Percentiles rank a stretch among this genome's conserved stretches.
Evolutionary conservation across 2,888 invertebrate genomes (phyloP).

Genomic region (Mellilla xanthometata): DNA sequence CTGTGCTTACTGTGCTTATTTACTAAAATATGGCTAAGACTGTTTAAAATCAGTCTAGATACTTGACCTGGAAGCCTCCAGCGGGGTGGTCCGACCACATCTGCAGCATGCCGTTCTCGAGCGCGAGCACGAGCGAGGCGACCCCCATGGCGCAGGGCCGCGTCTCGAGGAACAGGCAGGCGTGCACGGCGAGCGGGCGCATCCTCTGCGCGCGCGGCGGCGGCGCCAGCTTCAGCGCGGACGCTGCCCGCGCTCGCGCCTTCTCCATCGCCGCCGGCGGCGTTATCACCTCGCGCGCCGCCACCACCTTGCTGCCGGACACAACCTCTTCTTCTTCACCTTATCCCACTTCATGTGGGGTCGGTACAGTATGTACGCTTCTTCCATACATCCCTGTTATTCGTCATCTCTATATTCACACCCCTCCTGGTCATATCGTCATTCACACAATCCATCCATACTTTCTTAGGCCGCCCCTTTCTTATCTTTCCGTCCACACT

Average conservation of each 20-base stretch:
- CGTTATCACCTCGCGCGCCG: slow-evolving; percentile 38
- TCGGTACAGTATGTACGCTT: too few relatives aligned
- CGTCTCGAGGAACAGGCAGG: slow-evolving; percentile 85
- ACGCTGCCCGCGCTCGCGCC: slow-evolving; percentile 67
- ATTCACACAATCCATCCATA: too few relatives aligned
- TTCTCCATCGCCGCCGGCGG: slow-evolving; percentile 52
- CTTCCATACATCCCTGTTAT: too few relatives aligned
- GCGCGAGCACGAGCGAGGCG: slow-evolving; percentile 86
- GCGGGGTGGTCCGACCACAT: slow-evolving; percentile 91
- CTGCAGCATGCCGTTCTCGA: slow-evolving; percentile 90
- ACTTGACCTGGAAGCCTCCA: slow-evolving; percentile 84
- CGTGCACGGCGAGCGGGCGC: slow-evolving; percentile 84
- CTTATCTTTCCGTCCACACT: too few relatives aligned
- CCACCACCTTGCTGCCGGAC: slow-evolving; percentile 20
- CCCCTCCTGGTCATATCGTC: too few relatives aligned
- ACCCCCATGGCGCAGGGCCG: slow-evolving; percentile 65
- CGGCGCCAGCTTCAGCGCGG: slow-evolving; percentile 65
- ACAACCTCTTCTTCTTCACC: too few relatives aligned
- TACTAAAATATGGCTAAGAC: too few relatives aligned
- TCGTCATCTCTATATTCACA: too few relatives aligned
- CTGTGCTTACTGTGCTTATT: too few relatives aligned
- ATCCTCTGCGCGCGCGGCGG: slow-evolving; percentile 60
- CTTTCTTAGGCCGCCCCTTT: too few relatives aligned
- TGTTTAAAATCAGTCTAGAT: too few relatives aligned
- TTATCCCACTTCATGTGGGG: too few relatives aligned